Evolutionary conservation across 2,797 vertebrate species (phyloP), one percentile per base, ranked within the genome.

Genomic region (Cuculus canorus): DNA sequence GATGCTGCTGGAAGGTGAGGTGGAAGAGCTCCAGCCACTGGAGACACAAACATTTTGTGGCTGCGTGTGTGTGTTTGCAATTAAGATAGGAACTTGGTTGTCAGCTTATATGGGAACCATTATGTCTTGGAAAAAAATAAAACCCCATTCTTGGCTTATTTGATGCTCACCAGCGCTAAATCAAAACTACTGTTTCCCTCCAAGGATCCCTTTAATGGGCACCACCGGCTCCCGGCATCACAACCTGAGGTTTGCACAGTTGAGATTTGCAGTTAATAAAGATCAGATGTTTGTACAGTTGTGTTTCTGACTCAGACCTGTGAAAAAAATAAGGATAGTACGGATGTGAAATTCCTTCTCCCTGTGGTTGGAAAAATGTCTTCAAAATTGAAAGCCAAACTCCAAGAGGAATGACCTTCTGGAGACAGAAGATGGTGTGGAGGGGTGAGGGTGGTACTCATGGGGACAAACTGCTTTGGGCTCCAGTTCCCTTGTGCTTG

Each of bases 271-370:
- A 79, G 94, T 65, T 94, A 96, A 97, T 94, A 92, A 91, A 95
- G 88, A 96, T 96, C 90, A 97, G 95, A 96, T 96, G 95, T 97
- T 97, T 75, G 73, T 87, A 84, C 83, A 93, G 93, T 85, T 54
- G 76, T 65, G 84, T 95, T 92, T 97, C 95, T 97, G 96, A 97
- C 88, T 96, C 97, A 96, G 82, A 80, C 73, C 77, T 81, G 97
- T 45, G 64, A 97, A 94, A 96, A 39, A 89, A 94, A 93, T 11
- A 75, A 93, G 94, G 93, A 65, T 56, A 47, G 57, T 80, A 61
- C 18, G 54, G 76, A 94, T 85, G 83, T 70, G 93, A 94, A 95
- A 94, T 96, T 93, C 95, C 76, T 94, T 89, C 61, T 85, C 72
- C 69, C 45, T 95, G 95, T 61, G 81, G 94, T 86, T 87, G 92